Conservation (phyloP, 2,113 vertebrate genomes). For the Murina feae region DNA sequence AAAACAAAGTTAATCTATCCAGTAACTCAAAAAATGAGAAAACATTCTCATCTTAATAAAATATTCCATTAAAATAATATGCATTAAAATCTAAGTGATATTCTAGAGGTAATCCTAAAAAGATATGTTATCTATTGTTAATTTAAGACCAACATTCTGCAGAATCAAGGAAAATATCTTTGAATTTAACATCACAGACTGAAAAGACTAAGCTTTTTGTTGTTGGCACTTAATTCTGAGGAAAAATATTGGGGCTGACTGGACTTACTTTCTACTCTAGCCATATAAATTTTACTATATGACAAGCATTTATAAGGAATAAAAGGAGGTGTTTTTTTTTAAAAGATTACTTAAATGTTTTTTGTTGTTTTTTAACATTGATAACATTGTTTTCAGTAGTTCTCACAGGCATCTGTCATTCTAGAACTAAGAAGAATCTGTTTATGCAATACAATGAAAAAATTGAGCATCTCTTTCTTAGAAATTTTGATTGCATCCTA, state of each 20-base stretch:
- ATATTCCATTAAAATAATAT: not conserved
- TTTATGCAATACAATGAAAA: not conserved
- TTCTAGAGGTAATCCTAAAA: not conserved
- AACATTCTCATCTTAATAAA: not conserved
- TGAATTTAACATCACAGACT: not conserved
- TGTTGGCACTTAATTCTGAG: not conserved
- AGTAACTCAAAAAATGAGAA: not conserved
- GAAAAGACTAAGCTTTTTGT: not conserved
- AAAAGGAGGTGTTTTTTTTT: not conserved
- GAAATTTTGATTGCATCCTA: not conserved
- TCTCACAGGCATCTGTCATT: not conserved
- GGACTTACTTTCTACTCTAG: not conserved
- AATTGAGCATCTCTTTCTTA: not conserved
- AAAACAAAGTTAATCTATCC: not conserved
- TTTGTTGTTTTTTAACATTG: not conserved
- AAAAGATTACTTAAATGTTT: not conserved
- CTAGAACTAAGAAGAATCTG: not conserved
- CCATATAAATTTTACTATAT: not conserved
- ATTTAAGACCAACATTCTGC: not conserved
- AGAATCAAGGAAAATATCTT: not conserved
- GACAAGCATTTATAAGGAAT: conserved; percentile 5
- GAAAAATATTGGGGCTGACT: not conserved
- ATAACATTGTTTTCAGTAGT: not conserved
- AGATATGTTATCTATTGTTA: not conserved
- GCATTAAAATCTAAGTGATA: not conserved